Conservation (phyloP, 2,888 invertebrate genomes). For the Synergus umbraculus region DNA sequence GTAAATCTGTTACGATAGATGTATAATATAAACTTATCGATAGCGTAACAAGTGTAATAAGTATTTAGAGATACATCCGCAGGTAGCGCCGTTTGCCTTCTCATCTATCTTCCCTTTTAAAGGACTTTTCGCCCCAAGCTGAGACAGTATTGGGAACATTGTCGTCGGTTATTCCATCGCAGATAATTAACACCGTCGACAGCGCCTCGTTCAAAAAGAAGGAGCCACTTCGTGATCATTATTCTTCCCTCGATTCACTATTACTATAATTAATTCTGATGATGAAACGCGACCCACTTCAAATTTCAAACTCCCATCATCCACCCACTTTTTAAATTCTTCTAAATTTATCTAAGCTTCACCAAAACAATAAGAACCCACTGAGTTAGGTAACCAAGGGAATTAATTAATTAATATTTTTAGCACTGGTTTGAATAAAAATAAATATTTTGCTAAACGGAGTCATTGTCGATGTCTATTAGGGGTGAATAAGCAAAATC, state of each 20-base stretch:
- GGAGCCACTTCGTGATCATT: not conserved
- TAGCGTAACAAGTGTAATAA: conserved; percentile 75
- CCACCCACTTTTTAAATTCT: not conserved
- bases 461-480: not conserved
- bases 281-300: not conserved
- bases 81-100: conserved; percentile 58
- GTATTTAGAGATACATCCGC: conserved; percentile 69
- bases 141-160: conserved; percentile 5
- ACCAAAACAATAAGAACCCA: too few relatives aligned
- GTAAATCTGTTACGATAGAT: conserved; percentile 69
- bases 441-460: not conserved
- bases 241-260: not conserved
- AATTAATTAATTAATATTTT: not conserved
- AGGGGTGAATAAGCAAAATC: not conserved
- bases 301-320: not conserved
- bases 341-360: not conserved
- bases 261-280: conserved; percentile 10
- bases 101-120: conserved; percentile 38
- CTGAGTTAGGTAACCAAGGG: too few relatives aligned
- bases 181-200: conserved; percentile 24
- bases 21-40: conserved; percentile 73
- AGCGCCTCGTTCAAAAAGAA: conserved; percentile 32
- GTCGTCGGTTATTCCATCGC: conserved; percentile 19
- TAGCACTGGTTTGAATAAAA: not conserved
- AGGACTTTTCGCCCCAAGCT: conserved; percentile 43